Base-by-base conservation (phyloP, 2,113 vertebrate species). In the Recurvirostra avosetta region DNA sequence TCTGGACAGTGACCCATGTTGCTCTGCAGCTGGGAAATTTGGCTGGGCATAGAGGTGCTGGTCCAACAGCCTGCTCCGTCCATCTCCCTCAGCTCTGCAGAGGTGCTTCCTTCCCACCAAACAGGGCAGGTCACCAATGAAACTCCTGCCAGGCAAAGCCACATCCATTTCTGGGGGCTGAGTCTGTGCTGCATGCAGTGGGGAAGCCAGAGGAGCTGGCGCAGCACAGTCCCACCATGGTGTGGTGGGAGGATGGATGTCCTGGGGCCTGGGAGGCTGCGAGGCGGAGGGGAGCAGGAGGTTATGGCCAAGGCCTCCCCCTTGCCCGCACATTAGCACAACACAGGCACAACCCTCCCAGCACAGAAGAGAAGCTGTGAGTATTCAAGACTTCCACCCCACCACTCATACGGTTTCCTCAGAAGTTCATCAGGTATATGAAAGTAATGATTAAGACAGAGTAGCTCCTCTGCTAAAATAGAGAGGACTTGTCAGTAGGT, bases 141-240 rank as follows among this genome's bases (percentile, higher is more conserved):
- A 32, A 10, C 50, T 85, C 21, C 85, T 34, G 78, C 66, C 34
- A 59, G 29, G 16, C 1, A 4, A 65, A 79, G 23, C 34, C 43
- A 65, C 30, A 15, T 68, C 8, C 30, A 12, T 70, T 88, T 76
- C 63, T 58, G 58, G 58, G 25, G 43, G 30, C 36, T 2, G 1
- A 26, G 17, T 43, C 52, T 63, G 66, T 5, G 9, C 78, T 73
- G 22, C 53, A 9, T 0, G 2, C 27, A 61, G 6, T 1, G 0
- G 8, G 27, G 19, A 72, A 75, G 38, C 32, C 49, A 34, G 62
- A 72, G 66, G 23, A 43, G 43, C 36, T 72, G 25, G 15, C 25
- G 43, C 14, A 49, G 41, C 23, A 19, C 17, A n/a, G 26, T 23
- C 50, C 21, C 16, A 47, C 20, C 18, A 3, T 3, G 23, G 21